Evolutionary conservation across 2,113 vertebrate genomes (phyloP).

Genomic region (Alethe diademata): DNA sequence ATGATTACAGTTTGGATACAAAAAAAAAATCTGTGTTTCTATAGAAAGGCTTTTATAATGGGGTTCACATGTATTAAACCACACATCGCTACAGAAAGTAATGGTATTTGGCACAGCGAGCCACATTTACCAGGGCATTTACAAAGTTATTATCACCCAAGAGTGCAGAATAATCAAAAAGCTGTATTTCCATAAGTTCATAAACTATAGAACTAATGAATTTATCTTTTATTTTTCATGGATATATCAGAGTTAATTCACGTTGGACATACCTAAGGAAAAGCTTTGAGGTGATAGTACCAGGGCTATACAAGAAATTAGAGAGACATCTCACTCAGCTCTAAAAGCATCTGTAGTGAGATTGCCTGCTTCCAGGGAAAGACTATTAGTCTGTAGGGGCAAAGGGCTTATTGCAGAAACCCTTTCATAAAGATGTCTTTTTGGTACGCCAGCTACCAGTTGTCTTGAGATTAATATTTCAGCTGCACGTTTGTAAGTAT

Average conservation of each 20-base stretch:
- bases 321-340: background rate
- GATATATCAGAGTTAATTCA: background rate
- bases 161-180: background rate
- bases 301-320: background rate
- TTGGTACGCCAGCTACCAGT: background rate
- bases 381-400: background rate
- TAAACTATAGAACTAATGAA: background rate
- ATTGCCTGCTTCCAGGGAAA: background rate
- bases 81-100: fast-evolving
- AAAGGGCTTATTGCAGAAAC: background rate
- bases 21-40: background rate
- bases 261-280: background rate
- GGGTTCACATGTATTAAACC: background rate
- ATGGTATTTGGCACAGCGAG: background rate
- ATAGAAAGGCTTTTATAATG: background rate
- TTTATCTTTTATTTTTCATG: background rate
- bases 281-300: background rate
- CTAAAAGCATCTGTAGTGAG: background rate
- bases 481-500: background rate
- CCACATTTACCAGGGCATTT: background rate
- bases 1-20: background rate
- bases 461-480: background rate
- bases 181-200: background rate
- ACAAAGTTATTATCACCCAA: background rate
- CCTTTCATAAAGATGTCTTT: background rate